phyloP scores from a whole-genome alignment of 2,113 vertebrate genomes.

The Thamnophis sirtalis region DNA sequence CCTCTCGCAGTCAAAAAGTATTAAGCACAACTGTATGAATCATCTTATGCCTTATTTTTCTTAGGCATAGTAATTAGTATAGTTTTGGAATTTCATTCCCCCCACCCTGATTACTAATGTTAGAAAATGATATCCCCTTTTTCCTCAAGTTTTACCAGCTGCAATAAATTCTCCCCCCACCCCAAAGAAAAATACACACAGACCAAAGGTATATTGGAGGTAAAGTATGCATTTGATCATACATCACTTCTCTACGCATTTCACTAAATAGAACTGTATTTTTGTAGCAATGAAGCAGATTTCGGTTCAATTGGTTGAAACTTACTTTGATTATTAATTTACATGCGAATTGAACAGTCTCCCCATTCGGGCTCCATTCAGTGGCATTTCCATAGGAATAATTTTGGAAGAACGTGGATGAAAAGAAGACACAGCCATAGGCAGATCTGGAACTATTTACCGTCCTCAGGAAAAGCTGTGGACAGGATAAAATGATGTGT shows the following conservation, averaged over 20 bases:
- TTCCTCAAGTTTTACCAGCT: neutral
- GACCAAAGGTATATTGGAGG: neutral
- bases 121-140: neutral
- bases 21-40: neutral
- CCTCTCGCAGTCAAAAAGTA: neutral
- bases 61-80: neutral
- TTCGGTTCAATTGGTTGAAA: neutral
- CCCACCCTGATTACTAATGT: neutral
- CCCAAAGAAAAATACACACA: neutral
- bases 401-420: constrained; percentile 82
- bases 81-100: neutral
- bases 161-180: neutral
- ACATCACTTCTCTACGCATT: neutral
- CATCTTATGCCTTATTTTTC: neutral
- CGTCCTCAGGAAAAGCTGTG: constrained; percentile 84
- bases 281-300: constrained; percentile 23
- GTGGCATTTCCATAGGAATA: constrained; percentile 68
- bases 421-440: constrained; percentile 85
- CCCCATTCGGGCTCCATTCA: constrained; percentile 40
- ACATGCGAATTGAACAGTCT: constrained; percentile 65
- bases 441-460: constrained; percentile 86
- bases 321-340: constrained; percentile 87
- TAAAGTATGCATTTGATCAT: neutral
- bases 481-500: constrained; percentile 10
- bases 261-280: neutral